Evolutionary conservation across 2,888 invertebrate species (phyloP).

Genomic region (Heterodera filipjevi): DNA sequence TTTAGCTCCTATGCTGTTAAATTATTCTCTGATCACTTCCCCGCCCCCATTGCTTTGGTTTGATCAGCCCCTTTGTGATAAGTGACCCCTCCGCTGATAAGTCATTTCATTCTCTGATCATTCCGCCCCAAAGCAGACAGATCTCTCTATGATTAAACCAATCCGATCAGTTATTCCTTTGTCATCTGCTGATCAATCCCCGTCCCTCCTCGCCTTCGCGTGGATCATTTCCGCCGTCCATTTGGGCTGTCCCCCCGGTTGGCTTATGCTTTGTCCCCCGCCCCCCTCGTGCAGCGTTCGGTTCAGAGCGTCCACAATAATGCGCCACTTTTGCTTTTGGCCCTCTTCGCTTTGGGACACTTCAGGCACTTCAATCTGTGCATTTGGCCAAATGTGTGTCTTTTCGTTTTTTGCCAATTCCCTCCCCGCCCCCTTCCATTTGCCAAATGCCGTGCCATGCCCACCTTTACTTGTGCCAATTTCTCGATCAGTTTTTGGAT

Average conservation of each 20-base stretch:
- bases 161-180: neutral
- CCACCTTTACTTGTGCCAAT: slow-evolving; percentile 55
- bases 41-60: neutral
- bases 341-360: slow-evolving; percentile 97
- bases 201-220: slow-evolving; percentile 73
- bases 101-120: neutral
- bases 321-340: slow-evolving; percentile 84
- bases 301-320: slow-evolving; percentile 77
- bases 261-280: slow-evolving; percentile 71
- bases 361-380: slow-evolving; percentile 85
- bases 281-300: slow-evolving; percentile 59
- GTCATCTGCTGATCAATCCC: too few relatives aligned
- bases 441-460: neutral
- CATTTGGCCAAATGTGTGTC: slow-evolving; percentile 63
- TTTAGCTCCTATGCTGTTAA: too few relatives aligned
- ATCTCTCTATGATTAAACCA: too few relatives aligned
- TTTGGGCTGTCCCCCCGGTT: slow-evolving; percentile 71
- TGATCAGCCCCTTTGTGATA: neutral
- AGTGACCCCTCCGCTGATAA: too few relatives aligned
- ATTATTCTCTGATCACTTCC: neutral
- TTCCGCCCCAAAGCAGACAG: too few relatives aligned
- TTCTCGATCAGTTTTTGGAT: slow-evolving; percentile 74
- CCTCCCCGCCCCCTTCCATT: neutral
- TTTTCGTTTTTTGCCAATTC: too few relatives aligned
- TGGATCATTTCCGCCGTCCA: slow-evolving; percentile 96